Percentiles rank a stretch among this genome's conserved stretches.
phyloP scores from a whole-genome alignment of 2,888 invertebrate species.

The Ctena decussata region DNA sequence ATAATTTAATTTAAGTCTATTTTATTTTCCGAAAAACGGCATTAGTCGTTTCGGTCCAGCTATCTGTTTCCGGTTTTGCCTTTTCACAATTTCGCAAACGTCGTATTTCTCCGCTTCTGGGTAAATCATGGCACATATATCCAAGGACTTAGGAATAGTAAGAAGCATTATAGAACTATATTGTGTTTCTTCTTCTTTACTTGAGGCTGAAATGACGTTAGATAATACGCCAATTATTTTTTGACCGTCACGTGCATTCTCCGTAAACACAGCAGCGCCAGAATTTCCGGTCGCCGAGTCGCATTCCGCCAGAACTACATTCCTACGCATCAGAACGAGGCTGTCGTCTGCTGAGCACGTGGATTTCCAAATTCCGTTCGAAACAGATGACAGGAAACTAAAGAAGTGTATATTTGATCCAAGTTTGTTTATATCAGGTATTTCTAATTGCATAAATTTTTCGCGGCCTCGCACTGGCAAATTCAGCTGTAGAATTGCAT shows the following conservation, averaged over 20 bases:
- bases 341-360: conserved; percentile 72
- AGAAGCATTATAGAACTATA: conserved; percentile 79
- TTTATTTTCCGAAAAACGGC: conserved; percentile 68
- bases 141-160: conserved; percentile 77
- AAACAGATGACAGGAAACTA: conserved; percentile 69
- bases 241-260: conserved; percentile 70
- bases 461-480: conserved; percentile 75
- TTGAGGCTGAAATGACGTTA: conserved; percentile 66
- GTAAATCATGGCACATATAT: conserved; percentile 80
- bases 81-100: conserved; percentile 68
- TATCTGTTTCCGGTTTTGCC: conserved; percentile 37
- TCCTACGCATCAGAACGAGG: conserved; percentile 70
- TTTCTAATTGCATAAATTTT: conserved; percentile 76
- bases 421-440: conserved; percentile 71
- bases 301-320: conserved; percentile 79
- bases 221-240: conserved; percentile 82
- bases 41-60: conserved; percentile 55
- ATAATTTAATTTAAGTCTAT: neutral
- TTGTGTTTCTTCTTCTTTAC: conserved; percentile 23
- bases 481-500: conserved; percentile 78
- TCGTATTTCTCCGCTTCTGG: conserved; percentile 70
- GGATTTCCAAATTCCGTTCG: conserved; percentile 71
- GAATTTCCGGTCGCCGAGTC: conserved; percentile 80
- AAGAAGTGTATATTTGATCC: conserved; percentile 76
- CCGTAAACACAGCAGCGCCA: conserved; percentile 79